Conservation (phyloP, 1,140 invertebrate species). For the Bombus confusus region DNA sequence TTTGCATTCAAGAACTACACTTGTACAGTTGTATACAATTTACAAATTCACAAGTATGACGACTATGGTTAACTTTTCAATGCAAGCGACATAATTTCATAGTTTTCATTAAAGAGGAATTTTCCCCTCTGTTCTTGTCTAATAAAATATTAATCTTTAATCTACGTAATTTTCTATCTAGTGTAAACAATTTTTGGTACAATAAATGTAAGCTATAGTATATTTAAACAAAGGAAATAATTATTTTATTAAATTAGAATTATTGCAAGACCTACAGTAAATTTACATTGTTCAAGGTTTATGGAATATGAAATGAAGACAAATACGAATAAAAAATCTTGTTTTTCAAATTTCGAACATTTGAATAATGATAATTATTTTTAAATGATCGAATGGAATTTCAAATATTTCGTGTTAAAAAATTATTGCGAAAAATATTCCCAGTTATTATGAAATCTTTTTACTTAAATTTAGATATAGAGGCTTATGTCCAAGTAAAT, state of each 20-base stretch:
- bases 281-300: not conserved
- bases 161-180: not conserved
- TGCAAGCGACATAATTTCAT: conserved; percentile 2
- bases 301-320: not conserved
- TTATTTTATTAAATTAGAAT: not conserved
- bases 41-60: not conserved
- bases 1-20: not conserved
- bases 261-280: not conserved
- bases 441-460: not conserved
- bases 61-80: conserved; percentile 24
- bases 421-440: not conserved
- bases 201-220: not conserved
- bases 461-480: not conserved
- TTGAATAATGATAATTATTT: not conserved
- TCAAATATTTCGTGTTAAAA: not conserved
- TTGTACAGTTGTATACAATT: not conserved
- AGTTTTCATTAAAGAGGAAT: not conserved
- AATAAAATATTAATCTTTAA: not conserved
- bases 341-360: not conserved
- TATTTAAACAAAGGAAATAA: not conserved
- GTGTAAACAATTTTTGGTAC: not conserved
- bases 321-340: not conserved
- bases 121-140: not conserved
- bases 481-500: not conserved
- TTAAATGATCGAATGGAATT: not conserved